Percentiles rank a stretch among this genome's conserved stretches.
Evolutionary conservation across 2,888 invertebrate species (phyloP).

Genomic region (Bedellia somnulentella): DNA sequence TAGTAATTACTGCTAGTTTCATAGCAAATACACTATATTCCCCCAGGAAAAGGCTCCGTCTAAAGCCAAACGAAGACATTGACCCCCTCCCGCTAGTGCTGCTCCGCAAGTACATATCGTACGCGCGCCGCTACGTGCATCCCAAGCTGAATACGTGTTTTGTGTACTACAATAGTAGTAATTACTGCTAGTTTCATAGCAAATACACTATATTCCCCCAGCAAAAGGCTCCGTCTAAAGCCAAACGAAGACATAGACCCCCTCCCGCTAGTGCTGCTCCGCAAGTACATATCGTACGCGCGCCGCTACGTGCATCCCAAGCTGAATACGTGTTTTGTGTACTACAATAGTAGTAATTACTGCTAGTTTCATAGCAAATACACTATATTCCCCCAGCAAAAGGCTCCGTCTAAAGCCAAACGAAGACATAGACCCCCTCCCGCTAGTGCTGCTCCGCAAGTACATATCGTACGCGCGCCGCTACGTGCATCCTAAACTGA

Average conservation of each 20-base stretch:
- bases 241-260: constrained; percentile 67
- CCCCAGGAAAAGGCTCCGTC: constrained; percentile 60
- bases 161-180: too few relatives aligned
- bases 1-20: too few relatives aligned
- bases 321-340: too few relatives aligned
- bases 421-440: constrained; percentile 71
- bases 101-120: constrained; percentile 88
- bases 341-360: too few relatives aligned
- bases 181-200: too few relatives aligned
- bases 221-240: constrained; percentile 61
- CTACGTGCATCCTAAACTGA: constrained; percentile 81
- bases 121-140: constrained; percentile 84
- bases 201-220: too few relatives aligned
- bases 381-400: constrained; percentile 53
- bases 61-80: constrained; percentile 62
- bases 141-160: constrained; percentile 76
- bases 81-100: constrained; percentile 75
- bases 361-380: too few relatives aligned
- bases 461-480: constrained; percentile 90
- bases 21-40: too few relatives aligned
- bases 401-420: constrained; percentile 61
- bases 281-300: constrained; percentile 92
- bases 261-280: constrained; percentile 73
- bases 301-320: constrained; percentile 83
- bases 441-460: constrained; percentile 77